Evolutionary conservation across 1,140 invertebrate species (phyloP), one percentile per base, ranked within the genome.

Genomic region (Sycophaga agraensis): DNA sequence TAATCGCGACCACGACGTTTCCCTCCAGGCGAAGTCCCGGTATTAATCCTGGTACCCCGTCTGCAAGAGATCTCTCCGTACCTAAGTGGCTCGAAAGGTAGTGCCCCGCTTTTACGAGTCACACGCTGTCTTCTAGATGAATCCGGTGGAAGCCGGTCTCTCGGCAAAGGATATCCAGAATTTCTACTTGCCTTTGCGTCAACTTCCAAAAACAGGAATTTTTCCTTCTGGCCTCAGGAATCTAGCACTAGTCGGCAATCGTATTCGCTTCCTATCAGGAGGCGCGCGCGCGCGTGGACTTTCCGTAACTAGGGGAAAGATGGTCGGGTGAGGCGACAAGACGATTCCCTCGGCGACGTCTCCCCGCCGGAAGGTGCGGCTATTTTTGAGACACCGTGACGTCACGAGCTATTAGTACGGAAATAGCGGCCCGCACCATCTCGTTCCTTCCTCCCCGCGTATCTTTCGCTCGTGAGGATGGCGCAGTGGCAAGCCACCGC

Each of bases 361-460:
- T 76, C 72, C 70, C 70, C 68, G 69, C 70, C 72, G 70, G 63
- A 73, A 71, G 68, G 65, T 65, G 48, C 19, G 31, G 76, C 71
- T 81, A 81, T 81, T 81, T 81, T 75, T 63, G 77, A 11, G 7
- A 17, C 11, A 68, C 69, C 34, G 68, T 75, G 75, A 81, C 79
- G 79, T 80, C 79, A 81, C 66, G 39, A 73, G 66, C 59, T 68
- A 66, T 45, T 68, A 73, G 70, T 67, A 73, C 70, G 49, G 63
- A 81, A 81, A 80, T 81, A 81, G 77, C 49, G 31, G 55, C 19
- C 1, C n/a, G n/a, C n/a, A n/a, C n/a, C n/a, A n/a, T n/a, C n/a
- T n/a, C n/a, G n/a, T n/a, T n/a, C 17, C 16, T 28, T 24, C 16
- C 28, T 46, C 3, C 7, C 5, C 9, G 0, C 6, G 28, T 49